A percentile compares a stretch with the other conserved stretches of the same genome.
phyloP scores from a whole-genome alignment of 2,113 vertebrate genomes.

The Rhadina sibilatrix region DNA sequence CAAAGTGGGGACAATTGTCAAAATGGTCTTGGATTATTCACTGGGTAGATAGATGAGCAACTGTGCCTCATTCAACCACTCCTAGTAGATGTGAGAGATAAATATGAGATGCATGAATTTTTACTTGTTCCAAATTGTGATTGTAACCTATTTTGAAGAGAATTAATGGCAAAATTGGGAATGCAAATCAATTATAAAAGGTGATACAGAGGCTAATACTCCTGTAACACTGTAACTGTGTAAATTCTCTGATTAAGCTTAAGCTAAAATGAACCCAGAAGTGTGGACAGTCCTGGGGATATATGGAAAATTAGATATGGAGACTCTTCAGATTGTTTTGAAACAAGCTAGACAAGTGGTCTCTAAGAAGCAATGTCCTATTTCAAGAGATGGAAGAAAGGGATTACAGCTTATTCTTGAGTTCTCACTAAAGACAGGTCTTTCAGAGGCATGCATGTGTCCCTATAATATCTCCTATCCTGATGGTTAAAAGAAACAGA shows the following conservation, averaged over 20 bases:
- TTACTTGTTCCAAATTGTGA: too few relatives aligned
- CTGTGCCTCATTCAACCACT: not conserved
- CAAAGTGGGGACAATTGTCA: not conserved
- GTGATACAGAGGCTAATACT: not conserved
- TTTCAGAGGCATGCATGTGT: not conserved
- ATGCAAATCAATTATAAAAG: not conserved
- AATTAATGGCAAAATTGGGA: not conserved
- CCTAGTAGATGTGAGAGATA: not conserved
- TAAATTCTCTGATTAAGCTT: not conserved
- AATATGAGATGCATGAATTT: not conserved
- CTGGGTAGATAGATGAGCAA: rapidly evolving
- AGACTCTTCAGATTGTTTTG: not conserved
- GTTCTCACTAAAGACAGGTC: not conserved
- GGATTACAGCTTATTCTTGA: not conserved
- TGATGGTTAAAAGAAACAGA: not conserved
- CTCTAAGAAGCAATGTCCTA: not conserved
- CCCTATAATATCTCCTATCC: not conserved
- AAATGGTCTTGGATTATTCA: not conserved
- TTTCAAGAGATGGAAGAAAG: not conserved
- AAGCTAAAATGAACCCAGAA: not conserved
- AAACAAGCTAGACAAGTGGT: not conserved
- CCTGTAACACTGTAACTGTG: too few relatives aligned
- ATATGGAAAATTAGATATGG: not conserved
- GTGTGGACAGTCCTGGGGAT: not conserved
- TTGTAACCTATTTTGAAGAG: not conserved